Evolutionary conservation across 2,888 invertebrate genomes (phyloP).

Genomic region (Cerastoderma edule): DNA sequence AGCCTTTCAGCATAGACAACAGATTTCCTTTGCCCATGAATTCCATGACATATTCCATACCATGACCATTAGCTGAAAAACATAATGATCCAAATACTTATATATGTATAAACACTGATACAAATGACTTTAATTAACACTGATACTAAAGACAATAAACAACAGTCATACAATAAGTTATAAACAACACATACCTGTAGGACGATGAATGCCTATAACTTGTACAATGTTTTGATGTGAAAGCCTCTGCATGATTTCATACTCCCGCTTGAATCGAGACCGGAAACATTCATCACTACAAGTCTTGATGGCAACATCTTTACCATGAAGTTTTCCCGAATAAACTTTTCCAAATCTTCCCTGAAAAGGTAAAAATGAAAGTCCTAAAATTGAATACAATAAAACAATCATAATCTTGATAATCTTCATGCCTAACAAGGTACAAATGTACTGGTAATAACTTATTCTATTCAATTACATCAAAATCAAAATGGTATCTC

Average conservation of each 20-base stretch:
- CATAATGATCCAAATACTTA: too few relatives aligned
- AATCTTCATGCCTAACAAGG: neutral
- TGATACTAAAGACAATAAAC: too few relatives aligned
- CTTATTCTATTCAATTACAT: neutral
- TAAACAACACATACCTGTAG: neutral
- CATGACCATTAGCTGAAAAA: slow-evolving; percentile 5
- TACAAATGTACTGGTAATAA: neutral
- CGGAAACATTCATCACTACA: slow-evolving; percentile 20
- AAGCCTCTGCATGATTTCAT: slow-evolving; percentile 25
- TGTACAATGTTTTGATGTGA: slow-evolving; percentile 45
- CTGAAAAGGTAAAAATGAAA: too few relatives aligned
- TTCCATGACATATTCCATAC: slow-evolving; percentile 47
- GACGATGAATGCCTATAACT: slow-evolving; percentile 34
- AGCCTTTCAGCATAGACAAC: slow-evolving; percentile 13
- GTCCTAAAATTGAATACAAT: neutral
- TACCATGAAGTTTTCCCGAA: slow-evolving; percentile 17
- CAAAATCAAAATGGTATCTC: too few relatives aligned
- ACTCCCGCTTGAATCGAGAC: slow-evolving; percentile 40
- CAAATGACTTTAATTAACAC: too few relatives aligned
- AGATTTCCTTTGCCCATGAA: slow-evolving; percentile 29
- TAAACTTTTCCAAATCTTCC: slow-evolving; percentile 46
- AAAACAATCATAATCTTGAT: neutral
- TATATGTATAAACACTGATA: too few relatives aligned
- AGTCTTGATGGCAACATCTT: slow-evolving; percentile 51
- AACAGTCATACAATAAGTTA: neutral